A percentile compares a stretch with the other conserved stretches of the same genome.
phyloP scores from a whole-genome alignment of 1,140 invertebrate species.

The Drosophila burlai region DNA sequence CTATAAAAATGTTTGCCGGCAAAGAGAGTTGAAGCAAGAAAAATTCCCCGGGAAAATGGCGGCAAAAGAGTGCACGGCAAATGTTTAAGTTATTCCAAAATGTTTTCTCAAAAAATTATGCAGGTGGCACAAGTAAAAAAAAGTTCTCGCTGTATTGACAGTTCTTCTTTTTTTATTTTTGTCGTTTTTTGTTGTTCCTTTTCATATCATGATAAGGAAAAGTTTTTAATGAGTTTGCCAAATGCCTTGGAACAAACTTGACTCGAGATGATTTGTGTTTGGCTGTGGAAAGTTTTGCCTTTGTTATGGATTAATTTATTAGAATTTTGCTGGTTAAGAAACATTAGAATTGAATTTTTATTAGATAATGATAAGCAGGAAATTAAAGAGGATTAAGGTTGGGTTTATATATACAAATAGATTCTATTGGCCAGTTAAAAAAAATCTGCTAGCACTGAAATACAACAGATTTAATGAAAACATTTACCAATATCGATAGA shows the following conservation, averaged over 20 bases:
- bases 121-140: slow-evolving; percentile 26
- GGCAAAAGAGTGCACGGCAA: slow-evolving; percentile 24
- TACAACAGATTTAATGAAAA: neutral
- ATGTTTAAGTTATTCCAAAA: slow-evolving; percentile 50
- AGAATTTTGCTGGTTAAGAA: slow-evolving; percentile 24
- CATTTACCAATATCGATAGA: no score
- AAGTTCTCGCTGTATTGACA: slow-evolving; percentile 34
- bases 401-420: no score
- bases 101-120: slow-evolving; percentile 53
- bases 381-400: neutral
- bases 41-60: slow-evolving; percentile 15
- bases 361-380: neutral
- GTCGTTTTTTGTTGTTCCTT: slow-evolving; percentile 18
- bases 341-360: neutral
- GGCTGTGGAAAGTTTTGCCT: slow-evolving; percentile 29
- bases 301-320: slow-evolving; percentile 40
- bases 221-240: slow-evolving; percentile 82
- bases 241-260: slow-evolving; percentile 53
- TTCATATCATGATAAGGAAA: slow-evolving; percentile 45
- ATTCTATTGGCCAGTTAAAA: neutral
- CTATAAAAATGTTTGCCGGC: slow-evolving; percentile 73
- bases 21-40: slow-evolving; percentile 42
- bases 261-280: slow-evolving; percentile 43
- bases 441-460: no score
- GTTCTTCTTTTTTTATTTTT: slow-evolving; percentile 17